Evolutionary conservation across 2,113 vertebrate species (phyloP), one percentile per base, ranked within the genome.

Genomic region (Melospiza georgiana): DNA sequence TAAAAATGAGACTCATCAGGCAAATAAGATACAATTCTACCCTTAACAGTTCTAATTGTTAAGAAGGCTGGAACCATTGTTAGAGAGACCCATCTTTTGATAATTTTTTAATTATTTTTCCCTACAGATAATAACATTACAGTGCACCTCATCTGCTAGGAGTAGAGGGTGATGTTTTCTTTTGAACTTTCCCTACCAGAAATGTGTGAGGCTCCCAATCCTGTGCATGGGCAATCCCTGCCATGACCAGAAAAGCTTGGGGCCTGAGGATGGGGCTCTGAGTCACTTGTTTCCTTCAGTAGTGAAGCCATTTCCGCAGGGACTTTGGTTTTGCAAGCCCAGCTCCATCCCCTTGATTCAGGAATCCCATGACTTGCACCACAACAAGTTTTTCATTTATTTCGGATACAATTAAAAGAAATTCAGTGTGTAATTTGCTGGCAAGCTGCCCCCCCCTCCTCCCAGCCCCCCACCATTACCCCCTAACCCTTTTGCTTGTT

Each of bases 1-100:
- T 96, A 93, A 93, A 94, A 93, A 96, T 95, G 75, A 91, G 67
- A 75, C 57, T 96, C 88, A 94, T 96, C 93, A 89, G 68, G 76
- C 44, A 96, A 95, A 90, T 94, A 75, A 72, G 65, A 84, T 25
- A 44, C 65, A 75, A 75, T 94, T 93, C 52, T 66, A 35, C 33
- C 33, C 16, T 79, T 81, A 95, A 81, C 76, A 57, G 35, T 63
- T 89, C 33, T 94, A 92, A 93, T 74, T 86, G 51, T 91, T 83
- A 65, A 59, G 71, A 91, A 93, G 67, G 22, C 10, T 91, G 8
- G 1, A 61, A 49, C 39, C 17, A 6, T 80, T 87, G 63, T 84
- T 95, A 44, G 66, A 62, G 43, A 39, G 11, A 81, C 13, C 4
- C 22, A 41, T 80, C 27, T 19, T 92, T 71, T 66, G 57, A 83